A percentile compares a stretch with the other conserved stretches of the same genome.
Evolutionary conservation across 2,888 invertebrate genomes (phyloP).

Genomic region (Pollenia labialis): DNA sequence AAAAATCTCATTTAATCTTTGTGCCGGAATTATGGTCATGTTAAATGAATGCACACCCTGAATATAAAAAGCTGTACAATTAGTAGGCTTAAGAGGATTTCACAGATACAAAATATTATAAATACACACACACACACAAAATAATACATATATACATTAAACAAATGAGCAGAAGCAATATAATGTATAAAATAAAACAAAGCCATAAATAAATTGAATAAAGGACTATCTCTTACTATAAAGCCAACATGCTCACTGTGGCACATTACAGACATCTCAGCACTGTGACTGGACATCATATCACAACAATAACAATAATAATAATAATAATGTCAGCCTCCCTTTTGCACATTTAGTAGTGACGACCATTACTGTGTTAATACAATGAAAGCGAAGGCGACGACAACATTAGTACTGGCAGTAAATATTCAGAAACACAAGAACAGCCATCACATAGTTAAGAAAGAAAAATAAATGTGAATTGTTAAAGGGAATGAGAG

Average conservation of each 20-base stretch:
- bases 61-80: conserved; percentile 79
- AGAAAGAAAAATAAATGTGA: neutral
- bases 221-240: conserved; percentile 40
- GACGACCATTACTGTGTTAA: conserved; percentile 50
- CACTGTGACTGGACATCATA: conserved; percentile 40
- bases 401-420: conserved; percentile 32
- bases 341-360: conserved; percentile 38
- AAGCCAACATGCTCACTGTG: conserved; percentile 14
- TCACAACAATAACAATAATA: conserved; percentile 39
- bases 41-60: conserved; percentile 73
- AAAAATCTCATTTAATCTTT: conserved; percentile 70
- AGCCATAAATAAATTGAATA: conserved; percentile 65
- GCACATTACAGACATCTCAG: neutral
- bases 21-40: conserved; percentile 70
- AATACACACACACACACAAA: conserved; percentile 39
- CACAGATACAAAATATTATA: conserved; percentile 64
- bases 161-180: conserved; percentile 48
- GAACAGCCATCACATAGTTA: conserved; percentile 12
- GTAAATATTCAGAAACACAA: conserved; percentile 12
- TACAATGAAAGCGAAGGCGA: conserved; percentile 30
- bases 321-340: conserved; percentile 35
- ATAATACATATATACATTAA: conserved; percentile 42
- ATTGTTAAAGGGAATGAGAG: neutral
- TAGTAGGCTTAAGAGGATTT: conserved; percentile 79
- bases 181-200: conserved; percentile 15